A percentile compares a stretch with the other conserved stretches of the same genome.
Evolutionary conservation across 1,140 invertebrate genomes (phyloP).

Genomic region (Trichonephila clavata): DNA sequence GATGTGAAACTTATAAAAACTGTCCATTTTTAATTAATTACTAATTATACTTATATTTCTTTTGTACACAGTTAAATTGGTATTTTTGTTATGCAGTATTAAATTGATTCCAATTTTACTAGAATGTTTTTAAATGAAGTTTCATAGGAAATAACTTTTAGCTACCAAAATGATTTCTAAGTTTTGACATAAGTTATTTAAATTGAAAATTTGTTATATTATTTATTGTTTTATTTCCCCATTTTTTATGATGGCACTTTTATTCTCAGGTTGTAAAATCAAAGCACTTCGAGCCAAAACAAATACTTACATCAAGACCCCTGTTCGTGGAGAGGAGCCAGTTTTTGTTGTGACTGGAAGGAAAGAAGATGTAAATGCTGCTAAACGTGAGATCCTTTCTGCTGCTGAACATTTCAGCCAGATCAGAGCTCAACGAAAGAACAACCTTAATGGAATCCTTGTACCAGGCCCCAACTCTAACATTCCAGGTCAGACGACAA

Average conservation of each 20-base stretch:
- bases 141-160: too few species aligned
- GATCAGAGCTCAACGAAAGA: constrained; percentile 96
- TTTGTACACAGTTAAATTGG: background rate
- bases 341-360: constrained; percentile 99
- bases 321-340: constrained; percentile 98
- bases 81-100: too few species aligned
- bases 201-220: too few species aligned
- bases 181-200: too few species aligned
- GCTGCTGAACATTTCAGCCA: constrained; percentile 99
- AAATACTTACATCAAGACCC: constrained; percentile 99
- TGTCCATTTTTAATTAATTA: too few species aligned
- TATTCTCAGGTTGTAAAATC: constrained; percentile 96
- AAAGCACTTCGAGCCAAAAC: constrained; percentile 99
- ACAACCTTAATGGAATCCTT: constrained; percentile 83
- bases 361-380: constrained; percentile 97
- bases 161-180: too few species aligned
- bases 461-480: constrained; percentile 78
- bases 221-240: too few species aligned
- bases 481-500: constrained; percentile 94
- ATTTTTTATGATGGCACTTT: background rate
- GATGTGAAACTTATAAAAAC: too few species aligned
- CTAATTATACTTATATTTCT: too few species aligned
- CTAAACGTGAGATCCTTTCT: constrained; percentile 98
- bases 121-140: too few species aligned
- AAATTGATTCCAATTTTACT: too few species aligned